Conservation (phyloP, 2,797 vertebrate genomes). For the Coilia nasus region DNA sequence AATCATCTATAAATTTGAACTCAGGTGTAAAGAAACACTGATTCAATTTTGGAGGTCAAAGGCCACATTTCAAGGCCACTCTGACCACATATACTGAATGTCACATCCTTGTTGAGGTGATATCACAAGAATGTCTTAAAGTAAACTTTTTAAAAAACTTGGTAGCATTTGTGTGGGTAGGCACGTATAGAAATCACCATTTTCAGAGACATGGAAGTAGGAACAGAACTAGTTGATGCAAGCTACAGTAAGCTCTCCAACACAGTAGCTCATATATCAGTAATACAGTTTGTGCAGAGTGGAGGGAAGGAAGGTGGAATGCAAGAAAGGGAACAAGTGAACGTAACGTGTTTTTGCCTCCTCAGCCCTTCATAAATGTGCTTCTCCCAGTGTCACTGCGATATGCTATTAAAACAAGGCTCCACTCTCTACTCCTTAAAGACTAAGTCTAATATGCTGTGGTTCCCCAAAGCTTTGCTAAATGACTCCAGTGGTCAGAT, state of each 20-base stretch:
- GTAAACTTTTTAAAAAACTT: too few relatives aligned
- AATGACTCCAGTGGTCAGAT: neutral
- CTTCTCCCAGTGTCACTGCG: neutral
- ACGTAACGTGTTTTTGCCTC: neutral
- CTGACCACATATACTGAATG: too few relatives aligned
- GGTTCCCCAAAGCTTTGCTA: neutral
- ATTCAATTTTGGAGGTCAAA: too few relatives aligned
- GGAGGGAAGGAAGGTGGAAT: neutral
- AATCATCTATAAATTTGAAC: too few relatives aligned
- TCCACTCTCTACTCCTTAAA: neutral
- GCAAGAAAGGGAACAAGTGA: neutral
- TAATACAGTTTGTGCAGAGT: neutral
- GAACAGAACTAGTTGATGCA: neutral
- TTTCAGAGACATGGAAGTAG: neutral
- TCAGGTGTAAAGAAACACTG: too few relatives aligned
- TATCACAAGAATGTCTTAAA: too few relatives aligned
- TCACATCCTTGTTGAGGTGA: too few relatives aligned
- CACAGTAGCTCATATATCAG: neutral
- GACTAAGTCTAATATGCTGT: neutral
- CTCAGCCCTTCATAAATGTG: neutral
- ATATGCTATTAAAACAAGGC: neutral
- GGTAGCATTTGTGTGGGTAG: neutral
- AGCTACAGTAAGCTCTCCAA: too few relatives aligned
- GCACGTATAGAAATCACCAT: neutral
- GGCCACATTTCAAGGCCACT: too few relatives aligned